Conservation (phyloP, 2,888 invertebrate species). For the Minunthozetes semirufus region DNA sequence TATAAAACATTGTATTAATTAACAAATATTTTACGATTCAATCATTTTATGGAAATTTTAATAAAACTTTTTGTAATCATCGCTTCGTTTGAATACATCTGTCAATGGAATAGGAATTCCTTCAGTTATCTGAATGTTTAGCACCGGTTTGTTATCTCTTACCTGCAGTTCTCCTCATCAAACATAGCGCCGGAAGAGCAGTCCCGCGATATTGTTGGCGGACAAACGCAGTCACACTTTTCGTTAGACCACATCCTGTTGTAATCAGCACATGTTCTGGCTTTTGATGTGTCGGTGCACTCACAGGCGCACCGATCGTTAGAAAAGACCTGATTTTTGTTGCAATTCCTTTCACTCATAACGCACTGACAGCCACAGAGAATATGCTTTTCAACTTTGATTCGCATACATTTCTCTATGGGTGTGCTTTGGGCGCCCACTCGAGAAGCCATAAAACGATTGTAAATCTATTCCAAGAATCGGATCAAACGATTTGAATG, state of each 20-base stretch:
- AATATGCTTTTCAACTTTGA: slow-evolving; percentile 32
- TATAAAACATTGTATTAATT: no score
- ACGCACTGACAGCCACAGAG: slow-evolving; percentile 33
- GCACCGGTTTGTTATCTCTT: background rate
- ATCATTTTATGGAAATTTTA: background rate
- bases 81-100: background rate
- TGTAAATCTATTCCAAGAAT: background rate
- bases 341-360: slow-evolving; percentile 26
- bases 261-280: background rate
- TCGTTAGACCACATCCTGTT: slow-evolving; percentile 20
- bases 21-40: background rate
- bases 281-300: background rate
- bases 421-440: background rate
- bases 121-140: background rate
- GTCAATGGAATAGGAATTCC: background rate
- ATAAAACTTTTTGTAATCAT: background rate
- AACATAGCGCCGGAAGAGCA: slow-evolving; percentile 28
- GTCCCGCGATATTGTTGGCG: background rate
- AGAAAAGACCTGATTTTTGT: slow-evolving; percentile 22
- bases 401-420: slow-evolving; percentile 11
- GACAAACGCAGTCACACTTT: slow-evolving; percentile 31
- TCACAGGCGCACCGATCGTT: slow-evolving; percentile 5
- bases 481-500: background rate
- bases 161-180: slow-evolving; percentile 12
- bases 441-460: background rate